Percentiles rank a stretch among this genome's conserved stretches.
Evolutionary conservation across 2,113 vertebrate species (phyloP).

Genomic region (Istiophorus platypterus): DNA sequence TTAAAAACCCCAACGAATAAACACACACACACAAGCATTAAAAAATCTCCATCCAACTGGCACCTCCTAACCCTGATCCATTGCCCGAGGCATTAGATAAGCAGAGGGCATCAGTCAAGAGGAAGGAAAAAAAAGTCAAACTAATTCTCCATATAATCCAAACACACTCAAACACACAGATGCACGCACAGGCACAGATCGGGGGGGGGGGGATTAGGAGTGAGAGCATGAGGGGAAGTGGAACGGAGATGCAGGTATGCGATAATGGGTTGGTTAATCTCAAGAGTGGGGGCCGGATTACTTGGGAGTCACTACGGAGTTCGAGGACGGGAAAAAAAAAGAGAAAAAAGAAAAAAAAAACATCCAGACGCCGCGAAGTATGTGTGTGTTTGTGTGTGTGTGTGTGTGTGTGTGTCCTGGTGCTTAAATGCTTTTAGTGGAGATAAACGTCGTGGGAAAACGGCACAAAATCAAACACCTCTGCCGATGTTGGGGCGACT

Average conservation of each 20-base stretch:
- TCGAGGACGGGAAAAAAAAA: constrained; percentile 20
- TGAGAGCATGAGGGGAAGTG: constrained; percentile 47
- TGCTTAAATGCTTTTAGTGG: not conserved
- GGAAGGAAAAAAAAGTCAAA: constrained; percentile 47
- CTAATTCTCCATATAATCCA: constrained; percentile 75
- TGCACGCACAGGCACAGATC: constrained; percentile 45
- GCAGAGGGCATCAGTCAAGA: constrained; percentile 52
- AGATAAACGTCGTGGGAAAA: not conserved
- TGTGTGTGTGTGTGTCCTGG: no score
- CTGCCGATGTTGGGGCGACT: constrained; percentile 26
- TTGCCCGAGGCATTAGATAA: constrained; percentile 69
- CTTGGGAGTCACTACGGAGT: not conserved
- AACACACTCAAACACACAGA: constrained; percentile 53
- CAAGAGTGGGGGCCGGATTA: constrained; percentile 54
- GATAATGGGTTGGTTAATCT: constrained; percentile 75
- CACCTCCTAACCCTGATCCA: constrained; percentile 62
- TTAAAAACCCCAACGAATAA: constrained; percentile 37
- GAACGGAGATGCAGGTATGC: constrained; percentile 59
- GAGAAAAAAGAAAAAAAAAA: not conserved
- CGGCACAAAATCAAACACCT: not conserved
- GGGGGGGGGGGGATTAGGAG: constrained; percentile 51
- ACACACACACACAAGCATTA: constrained; percentile 34
- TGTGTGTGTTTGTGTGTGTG: no score
- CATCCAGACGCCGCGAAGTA: not conserved
- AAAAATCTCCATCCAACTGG: constrained; percentile 60